phyloP scores from a whole-genome alignment of 2,888 invertebrate species.

The Hedya salicella region DNA sequence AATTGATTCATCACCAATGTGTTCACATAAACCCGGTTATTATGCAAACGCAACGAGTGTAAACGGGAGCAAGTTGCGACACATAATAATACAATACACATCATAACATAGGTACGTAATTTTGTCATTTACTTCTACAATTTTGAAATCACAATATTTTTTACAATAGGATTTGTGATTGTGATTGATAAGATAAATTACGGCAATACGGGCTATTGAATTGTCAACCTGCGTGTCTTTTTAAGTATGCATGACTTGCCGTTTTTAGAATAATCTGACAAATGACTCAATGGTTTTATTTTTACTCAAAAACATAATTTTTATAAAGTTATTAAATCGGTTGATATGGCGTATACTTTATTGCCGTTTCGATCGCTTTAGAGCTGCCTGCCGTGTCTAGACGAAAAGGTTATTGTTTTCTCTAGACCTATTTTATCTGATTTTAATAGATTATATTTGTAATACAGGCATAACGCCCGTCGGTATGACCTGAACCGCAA shows the following conservation, averaged over 20 bases:
- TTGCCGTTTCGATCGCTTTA: no score
- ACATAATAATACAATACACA: constrained; percentile 4
- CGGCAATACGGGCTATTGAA: not conserved
- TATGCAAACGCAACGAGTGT: constrained; percentile 34
- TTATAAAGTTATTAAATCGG: no score
- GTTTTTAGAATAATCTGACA: no score
- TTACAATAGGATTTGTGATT: constrained; percentile 25
- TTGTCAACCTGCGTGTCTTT: constrained; percentile 1
- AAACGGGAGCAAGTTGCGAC: constrained; percentile 29
- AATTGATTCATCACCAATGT: constrained; percentile 19
- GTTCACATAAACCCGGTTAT: constrained; percentile 19
- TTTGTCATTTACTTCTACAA: constrained; percentile 22
- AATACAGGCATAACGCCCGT: constrained; percentile 91
- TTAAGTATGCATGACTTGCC: not conserved
- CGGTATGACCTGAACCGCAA: constrained; percentile 97
- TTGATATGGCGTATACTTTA: no score
- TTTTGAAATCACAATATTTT: constrained; percentile 14
- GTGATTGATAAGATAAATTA: not conserved
- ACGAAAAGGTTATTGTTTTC: no score
- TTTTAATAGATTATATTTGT: not conserved
- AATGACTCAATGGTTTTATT: no score
- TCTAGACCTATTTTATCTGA: no score
- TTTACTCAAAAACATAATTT: no score
- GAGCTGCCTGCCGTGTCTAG: no score
- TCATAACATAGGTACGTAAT: constrained; percentile 11